Evolutionary conservation across 2,888 invertebrate genomes (phyloP), one percentile per base, ranked within the genome.

Genomic region (Eupithecia exiguata): DNA sequence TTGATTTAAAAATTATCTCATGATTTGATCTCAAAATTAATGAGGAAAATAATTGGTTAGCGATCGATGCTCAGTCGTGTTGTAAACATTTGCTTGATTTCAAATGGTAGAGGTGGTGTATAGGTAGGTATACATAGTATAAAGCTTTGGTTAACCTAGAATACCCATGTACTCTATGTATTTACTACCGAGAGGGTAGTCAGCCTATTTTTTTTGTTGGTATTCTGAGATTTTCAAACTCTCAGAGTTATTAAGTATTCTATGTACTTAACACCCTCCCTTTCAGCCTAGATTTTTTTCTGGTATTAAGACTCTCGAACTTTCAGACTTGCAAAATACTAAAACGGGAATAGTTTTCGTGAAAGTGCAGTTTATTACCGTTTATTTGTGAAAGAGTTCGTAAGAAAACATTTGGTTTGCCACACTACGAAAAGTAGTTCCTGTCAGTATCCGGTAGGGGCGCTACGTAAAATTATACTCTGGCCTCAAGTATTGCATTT

Each of bases 21-120:
- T 85, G 86, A 90, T 88, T 86, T 84, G 83, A 91, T 91, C 91
- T 88, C 81, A 74, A 86, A 83, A 88, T 88, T 91, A 92, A 92
- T 92, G 87, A 90, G 91, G 83, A 89, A 89, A 90, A 91, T 92
- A 92, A 92, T 92, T 92, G 92, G 88, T 87, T 90, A 89, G 87
- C 84, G 81, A 85, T 85, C 81, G 84, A 84, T 80, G 80, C 80
- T 80, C 80, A 81, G 81, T 79, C 81, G 78, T 77, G 70, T 75
- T 82, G 82, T 69, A 84, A 85, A 85, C 25, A 58, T 58, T 58
- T 58, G 25, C 25, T 25, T 58, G 12, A 25, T 58, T 12, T 58
- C 5, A 58, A 25, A 25, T 25, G 21, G 9, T 53, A 9, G 18
- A 21, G 12, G 21, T n/a, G n/a, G n/a, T n/a, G n/a, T n/a, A n/a